These are phyloP conservation scores for Macquaria ambigua DNA, from an alignment of 2,113 vertebrate genomes.

Conservation along the genomic window DNA sequence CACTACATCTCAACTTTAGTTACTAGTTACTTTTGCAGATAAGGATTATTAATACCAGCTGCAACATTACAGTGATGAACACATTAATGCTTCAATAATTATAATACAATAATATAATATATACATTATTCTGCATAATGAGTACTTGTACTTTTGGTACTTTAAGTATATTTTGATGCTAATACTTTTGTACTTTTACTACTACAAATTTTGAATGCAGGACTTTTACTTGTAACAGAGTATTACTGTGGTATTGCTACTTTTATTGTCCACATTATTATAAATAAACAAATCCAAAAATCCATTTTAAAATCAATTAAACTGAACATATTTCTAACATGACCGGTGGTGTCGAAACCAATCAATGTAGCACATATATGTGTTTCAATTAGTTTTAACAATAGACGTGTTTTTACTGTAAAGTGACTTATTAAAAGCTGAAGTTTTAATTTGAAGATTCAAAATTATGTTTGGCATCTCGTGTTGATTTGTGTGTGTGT, in stretches of 20 bases:
- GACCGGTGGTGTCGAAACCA: not conserved
- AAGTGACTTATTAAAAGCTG: slow-evolving; percentile 27
- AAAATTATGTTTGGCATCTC: not conserved
- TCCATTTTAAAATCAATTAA: not conserved
- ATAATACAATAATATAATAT: not conserved
- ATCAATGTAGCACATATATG: no score
- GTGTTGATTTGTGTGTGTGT: slow-evolving; percentile 11
- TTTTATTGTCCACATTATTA: not conserved
- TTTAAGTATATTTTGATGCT: not conserved
- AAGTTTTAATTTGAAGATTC: slow-evolving; percentile 32
- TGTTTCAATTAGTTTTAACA: not conserved
- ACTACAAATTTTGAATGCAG: not conserved
- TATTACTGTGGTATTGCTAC: not conserved
- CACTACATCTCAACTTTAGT: not conserved
- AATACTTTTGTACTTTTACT: not conserved
- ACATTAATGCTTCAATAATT: not conserved
- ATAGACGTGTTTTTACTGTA: not conserved
- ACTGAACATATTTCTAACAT: not conserved
- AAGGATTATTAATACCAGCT: no score
- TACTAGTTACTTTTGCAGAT: not conserved
- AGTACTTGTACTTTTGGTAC: not conserved
- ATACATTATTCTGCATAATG: not conserved
- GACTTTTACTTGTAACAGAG: no score
- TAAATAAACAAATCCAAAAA: not conserved
- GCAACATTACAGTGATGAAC: not conserved